Percentiles rank a stretch among this genome's conserved stretches.
These are phyloP conservation scores for Peromyscus maniculatus DNA, from an alignment of 2,113 vertebrate genomes.

Conservation along the genomic window DNA sequence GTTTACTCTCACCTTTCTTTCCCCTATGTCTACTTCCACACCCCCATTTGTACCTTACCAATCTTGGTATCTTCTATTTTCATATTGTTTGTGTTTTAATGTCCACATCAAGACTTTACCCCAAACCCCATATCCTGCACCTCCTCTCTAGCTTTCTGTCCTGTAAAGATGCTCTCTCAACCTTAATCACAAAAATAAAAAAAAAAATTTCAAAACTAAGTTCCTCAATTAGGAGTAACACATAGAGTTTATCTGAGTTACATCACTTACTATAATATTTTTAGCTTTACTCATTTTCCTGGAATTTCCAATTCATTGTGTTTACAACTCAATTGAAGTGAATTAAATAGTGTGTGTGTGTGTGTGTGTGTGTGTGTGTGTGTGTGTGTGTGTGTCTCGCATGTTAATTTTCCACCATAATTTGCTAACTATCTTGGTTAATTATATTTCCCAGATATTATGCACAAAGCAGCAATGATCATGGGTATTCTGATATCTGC, in stretches of 20 bases:
- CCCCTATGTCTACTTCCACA: not conserved
- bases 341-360: not conserved
- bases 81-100: not conserved
- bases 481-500: not conserved
- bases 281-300: not conserved
- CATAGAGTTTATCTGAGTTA: not conserved
- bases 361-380: too few species aligned
- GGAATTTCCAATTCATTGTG: not conserved
- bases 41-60: rapidly evolving
- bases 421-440: not conserved
- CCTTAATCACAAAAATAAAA: not conserved
- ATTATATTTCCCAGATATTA: not conserved
- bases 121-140: not conserved
- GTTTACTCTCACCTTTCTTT: not conserved
- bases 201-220: not conserved
- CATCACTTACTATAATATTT: not conserved
- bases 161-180: not conserved
- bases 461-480: not conserved
- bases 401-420: not conserved
- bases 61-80: not conserved
- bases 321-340: not conserved
- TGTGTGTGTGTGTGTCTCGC: not conserved
- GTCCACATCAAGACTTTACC: not conserved
- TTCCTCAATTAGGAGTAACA: not conserved
- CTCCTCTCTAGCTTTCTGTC: not conserved